Evolutionary conservation across 2,113 vertebrate genomes (phyloP), one percentile per base, ranked within the genome.

Genomic region (Brachyhypopomus gauderio): DNA sequence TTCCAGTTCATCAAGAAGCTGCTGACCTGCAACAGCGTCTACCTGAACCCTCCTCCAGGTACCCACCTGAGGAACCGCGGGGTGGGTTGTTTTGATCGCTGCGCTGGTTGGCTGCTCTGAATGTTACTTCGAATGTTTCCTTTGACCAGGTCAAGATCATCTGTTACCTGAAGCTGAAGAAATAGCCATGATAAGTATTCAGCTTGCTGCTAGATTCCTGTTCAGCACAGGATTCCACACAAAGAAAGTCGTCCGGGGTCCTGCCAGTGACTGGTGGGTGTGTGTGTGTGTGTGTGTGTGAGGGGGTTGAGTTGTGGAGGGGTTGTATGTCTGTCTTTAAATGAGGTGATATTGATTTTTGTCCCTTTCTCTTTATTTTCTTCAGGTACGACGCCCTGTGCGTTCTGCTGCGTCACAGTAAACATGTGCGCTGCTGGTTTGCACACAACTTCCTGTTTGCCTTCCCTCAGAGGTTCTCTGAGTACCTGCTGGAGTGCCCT

Each of bases 1-100:
- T 99, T 99, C 92, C 97, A 98, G 90, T 99, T 98, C 91, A 95
- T 99, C 91, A 99, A 98, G 94, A 99, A 98, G 92, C 93, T 99
- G 87, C 96, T 99, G 90, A 99, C 97, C 75, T 99, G 97, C 93
- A 98, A 99, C 86, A 95, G 96, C 87, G 94, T 98, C 94, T 98
- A 98, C 94, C 94, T 99, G 94, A 99, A 96, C 89, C 97, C 97
- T 90, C 96, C 97, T 90, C 96, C 97, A 94, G 97, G 97, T 98
- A 90, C 22, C 30, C 30, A 30, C 2, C 30, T 30, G 30, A 30
- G 30, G n/a, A n/a, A n/a, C n/a, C n/a, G n/a, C n/a, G n/a, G n/a
- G n/a, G n/a, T n/a, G n/a, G n/a, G 30, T 30, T 30, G 30, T 30
- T 30, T 1, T 30, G 3, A 30, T 30, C 30, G 30, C 30, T 30